Conservation (phyloP, 2,113 vertebrate genomes). For the Oreochromis aureus region DNA sequence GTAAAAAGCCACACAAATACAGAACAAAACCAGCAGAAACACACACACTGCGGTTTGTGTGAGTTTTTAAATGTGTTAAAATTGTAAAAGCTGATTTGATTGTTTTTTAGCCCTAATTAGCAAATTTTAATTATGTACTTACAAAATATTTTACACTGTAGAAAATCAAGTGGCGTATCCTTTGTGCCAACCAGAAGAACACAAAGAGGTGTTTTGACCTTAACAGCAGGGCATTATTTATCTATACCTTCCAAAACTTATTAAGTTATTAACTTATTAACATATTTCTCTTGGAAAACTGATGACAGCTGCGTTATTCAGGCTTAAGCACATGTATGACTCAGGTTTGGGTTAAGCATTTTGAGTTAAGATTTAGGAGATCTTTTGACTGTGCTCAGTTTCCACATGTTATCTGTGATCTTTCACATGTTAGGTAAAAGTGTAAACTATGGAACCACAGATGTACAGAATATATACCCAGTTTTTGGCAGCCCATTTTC, state of each 20-base stretch:
- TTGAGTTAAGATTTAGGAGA: neutral
- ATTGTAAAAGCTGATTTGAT: neutral
- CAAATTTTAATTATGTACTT: fast-evolving
- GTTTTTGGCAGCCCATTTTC: neutral
- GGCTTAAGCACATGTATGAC: neutral
- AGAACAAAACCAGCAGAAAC: neutral
- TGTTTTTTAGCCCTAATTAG: fast-evolving
- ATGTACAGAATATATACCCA: neutral
- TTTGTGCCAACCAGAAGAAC: neutral
- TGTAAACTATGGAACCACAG: neutral
- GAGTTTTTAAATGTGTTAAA: neutral
- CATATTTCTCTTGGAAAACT: neutral
- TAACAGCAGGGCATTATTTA: fast-evolving
- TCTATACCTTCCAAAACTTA: fast-evolving
- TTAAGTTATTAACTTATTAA: no score
- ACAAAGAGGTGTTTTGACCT: neutral
- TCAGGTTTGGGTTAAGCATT: neutral
- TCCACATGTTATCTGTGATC: neutral
- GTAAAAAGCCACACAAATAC: neutral
- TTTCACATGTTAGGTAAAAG: neutral
- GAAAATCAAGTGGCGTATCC: fast-evolving
- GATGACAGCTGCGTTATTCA: neutral
- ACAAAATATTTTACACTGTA: neutral
- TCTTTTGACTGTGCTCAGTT: neutral
- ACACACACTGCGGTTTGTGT: neutral